These are phyloP conservation scores for Fregata magnificens DNA, from an alignment of 2,113 vertebrate genomes.

Conservation along the genomic window DNA sequence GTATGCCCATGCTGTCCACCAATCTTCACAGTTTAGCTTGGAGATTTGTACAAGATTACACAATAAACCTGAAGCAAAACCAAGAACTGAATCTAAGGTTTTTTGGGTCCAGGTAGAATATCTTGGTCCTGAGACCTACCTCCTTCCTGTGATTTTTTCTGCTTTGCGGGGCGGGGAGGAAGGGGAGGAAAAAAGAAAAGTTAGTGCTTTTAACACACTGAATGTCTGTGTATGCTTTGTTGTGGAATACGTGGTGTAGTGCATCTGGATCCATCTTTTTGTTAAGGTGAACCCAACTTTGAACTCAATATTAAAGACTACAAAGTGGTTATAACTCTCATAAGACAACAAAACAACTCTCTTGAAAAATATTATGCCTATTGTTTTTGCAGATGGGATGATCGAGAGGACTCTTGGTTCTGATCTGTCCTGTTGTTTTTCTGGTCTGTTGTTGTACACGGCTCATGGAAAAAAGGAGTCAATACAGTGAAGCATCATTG, in stretches of 20 bases:
- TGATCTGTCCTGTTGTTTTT: neutral
- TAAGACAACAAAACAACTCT: neutral
- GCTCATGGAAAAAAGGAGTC: neutral
- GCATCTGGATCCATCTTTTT: neutral
- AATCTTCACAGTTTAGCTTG: neutral
- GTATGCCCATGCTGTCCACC: neutral
- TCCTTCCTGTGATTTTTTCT: neutral
- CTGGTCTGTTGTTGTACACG: neutral
- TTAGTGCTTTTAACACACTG: neutral
- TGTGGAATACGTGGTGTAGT: neutral
- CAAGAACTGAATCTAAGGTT: neutral
- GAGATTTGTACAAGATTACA: neutral
- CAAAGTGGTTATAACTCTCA: neutral
- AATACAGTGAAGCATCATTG: neutral
- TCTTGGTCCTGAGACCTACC: neutral
- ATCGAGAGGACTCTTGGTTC: neutral
- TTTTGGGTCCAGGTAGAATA: neutral
- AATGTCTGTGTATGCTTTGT: neutral
- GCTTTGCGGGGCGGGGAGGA: fast-evolving
- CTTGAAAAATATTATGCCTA: neutral
- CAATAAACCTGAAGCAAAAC: neutral
- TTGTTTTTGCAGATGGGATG: neutral
- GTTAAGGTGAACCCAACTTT: neutral
- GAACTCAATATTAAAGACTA: neutral
- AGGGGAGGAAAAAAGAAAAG: neutral